Conservation (phyloP, 2,797 vertebrate genomes). For the Linurgus olivaceus region DNA sequence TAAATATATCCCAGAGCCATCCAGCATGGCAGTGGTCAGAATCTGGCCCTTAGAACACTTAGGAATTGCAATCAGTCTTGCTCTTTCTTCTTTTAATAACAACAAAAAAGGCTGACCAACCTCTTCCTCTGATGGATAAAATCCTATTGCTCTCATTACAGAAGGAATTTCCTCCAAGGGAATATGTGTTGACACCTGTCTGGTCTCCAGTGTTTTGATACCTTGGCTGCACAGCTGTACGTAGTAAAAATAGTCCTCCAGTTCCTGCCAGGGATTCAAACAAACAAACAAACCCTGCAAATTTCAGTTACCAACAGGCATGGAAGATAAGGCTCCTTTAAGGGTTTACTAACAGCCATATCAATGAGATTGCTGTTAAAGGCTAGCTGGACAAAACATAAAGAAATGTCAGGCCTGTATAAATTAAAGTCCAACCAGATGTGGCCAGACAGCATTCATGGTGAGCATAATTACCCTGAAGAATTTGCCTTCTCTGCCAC, state of each 20-base stretch:
- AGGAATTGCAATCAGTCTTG: background rate
- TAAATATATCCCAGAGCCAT: background rate
- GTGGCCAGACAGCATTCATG: background rate
- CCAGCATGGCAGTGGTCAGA: background rate
- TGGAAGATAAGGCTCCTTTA: background rate
- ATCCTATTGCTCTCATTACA: conserved; percentile 90
- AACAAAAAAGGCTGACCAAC: conserved; percentile 53
- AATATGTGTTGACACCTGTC: conserved; percentile 81
- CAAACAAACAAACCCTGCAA: background rate
- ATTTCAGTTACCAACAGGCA: background rate
- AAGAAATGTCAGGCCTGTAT: background rate
- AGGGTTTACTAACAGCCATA: background rate
- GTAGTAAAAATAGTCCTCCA: conserved; percentile 93
- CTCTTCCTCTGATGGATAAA: conserved; percentile 91
- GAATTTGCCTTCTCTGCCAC: conserved; percentile 86
- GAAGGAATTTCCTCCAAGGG: conserved; percentile 85
- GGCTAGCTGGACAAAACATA: background rate
- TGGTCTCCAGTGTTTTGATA: conserved; percentile 79
- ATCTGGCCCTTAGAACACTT: background rate
- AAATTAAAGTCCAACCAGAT: background rate
- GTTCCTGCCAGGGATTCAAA: conserved; percentile 78
- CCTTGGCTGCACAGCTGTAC: conserved; percentile 85
- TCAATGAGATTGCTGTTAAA: background rate
- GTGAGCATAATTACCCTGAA: conserved; percentile 80
- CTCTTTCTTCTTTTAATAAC: background rate